These are phyloP conservation scores for Acronicta leporina DNA, from an alignment of 2,888 invertebrate species.

Conservation along the genomic window DNA sequence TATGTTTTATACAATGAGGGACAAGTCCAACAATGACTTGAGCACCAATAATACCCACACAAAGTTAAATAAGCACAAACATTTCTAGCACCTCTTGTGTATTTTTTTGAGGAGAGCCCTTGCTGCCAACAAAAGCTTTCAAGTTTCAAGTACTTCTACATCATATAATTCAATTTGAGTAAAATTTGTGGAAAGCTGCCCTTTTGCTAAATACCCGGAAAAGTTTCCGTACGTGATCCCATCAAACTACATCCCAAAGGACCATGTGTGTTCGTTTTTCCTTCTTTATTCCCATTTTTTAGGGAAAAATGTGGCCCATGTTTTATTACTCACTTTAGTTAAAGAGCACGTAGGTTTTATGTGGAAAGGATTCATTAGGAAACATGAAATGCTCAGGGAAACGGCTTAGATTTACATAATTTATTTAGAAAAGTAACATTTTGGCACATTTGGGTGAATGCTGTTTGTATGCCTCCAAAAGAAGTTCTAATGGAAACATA, in stretches of 20 bases:
- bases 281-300: conserved; percentile 71
- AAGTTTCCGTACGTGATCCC: conserved; percentile 85
- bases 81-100: conserved; percentile 5
- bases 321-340: conserved; percentile 78
- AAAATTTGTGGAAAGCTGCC: conserved; percentile 70
- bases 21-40: conserved; percentile 7
- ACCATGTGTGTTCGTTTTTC: conserved; percentile 59
- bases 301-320: conserved; percentile 68
- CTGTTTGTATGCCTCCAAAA: conserved; percentile 28
- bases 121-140: conserved; percentile 38
- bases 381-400: conserved; percentile 61
- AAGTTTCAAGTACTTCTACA: conserved; percentile 54
- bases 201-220: conserved; percentile 81
- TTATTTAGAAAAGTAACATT: conserved; percentile 59
- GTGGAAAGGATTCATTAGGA: conserved; percentile 66
- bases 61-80: conserved; percentile 14
- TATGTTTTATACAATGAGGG: background rate
- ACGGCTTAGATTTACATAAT: conserved; percentile 66
- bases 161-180: conserved; percentile 69
- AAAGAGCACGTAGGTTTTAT: conserved; percentile 68
- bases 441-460: conserved; percentile 36
- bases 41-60: conserved; percentile 2
- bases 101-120: conserved; percentile 41
- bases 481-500: conserved; percentile 16
- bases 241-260: conserved; percentile 72